These are phyloP conservation scores for Ctenochaetus hawaiiensis DNA, from an alignment of 2,797 vertebrate genomes.

Conservation along the genomic window DNA sequence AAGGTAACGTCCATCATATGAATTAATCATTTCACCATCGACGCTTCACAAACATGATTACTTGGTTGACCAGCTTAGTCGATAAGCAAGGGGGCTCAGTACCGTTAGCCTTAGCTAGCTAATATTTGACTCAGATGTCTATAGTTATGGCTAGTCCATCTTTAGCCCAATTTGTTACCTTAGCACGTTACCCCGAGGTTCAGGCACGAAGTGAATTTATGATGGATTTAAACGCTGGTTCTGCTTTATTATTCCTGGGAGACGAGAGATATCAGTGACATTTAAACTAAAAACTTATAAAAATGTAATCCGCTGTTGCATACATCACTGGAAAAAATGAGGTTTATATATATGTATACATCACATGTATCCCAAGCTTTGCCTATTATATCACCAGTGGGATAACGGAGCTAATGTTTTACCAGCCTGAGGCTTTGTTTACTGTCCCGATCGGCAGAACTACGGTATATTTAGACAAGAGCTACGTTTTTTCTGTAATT, in stretches of 20 bases:
- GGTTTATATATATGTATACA: no score
- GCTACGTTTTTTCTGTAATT: neutral
- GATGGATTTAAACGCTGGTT: neutral
- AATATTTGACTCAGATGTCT: neutral
- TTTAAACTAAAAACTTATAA: neutral
- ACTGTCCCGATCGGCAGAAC: neutral
- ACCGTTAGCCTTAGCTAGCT: neutral
- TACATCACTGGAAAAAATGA: no score
- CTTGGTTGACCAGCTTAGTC: neutral
- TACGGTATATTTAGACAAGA: neutral
- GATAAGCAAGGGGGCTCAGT: neutral
- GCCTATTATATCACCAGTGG: neutral
- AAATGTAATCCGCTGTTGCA: neutral
- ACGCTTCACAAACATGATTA: neutral
- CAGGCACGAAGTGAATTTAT: neutral
- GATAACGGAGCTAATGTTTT: neutral
- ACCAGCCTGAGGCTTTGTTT: neutral
- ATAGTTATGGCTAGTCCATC: no score
- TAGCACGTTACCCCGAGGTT: neutral
- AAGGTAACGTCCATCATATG: neutral
- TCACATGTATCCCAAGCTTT: no score
- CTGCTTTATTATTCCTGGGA: neutral
- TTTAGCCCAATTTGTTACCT: no score
- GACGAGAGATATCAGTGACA: neutral
- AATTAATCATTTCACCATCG: no score